A percentile compares a stretch with the other conserved stretches of the same genome.
Conservation (phyloP, 2,888 invertebrate species). For the Polymixis flavicincta region DNA sequence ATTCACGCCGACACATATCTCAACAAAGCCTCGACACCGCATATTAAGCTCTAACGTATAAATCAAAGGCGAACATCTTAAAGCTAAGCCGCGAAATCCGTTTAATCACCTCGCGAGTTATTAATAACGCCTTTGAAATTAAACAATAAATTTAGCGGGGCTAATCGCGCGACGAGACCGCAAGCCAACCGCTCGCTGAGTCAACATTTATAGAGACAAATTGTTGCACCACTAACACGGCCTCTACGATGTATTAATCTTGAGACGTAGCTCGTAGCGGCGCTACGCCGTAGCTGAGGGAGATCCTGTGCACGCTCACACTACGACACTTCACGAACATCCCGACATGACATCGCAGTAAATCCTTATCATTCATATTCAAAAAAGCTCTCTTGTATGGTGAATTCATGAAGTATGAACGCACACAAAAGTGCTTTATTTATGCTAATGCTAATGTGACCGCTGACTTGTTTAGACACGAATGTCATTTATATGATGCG, state of each 20-base stretch:
- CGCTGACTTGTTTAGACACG: constrained; percentile 75
- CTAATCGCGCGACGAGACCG: constrained; percentile 89
- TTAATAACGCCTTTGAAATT: constrained; percentile 90
- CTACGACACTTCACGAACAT: constrained; percentile 64
- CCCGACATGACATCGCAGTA: constrained; percentile 42
- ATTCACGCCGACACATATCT: constrained; percentile 68
- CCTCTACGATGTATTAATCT: constrained; percentile 89
- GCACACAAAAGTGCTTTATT: constrained; percentile 72
- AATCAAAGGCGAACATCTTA: constrained; percentile 86
- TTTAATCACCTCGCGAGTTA: constrained; percentile 89
- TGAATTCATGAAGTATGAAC: constrained; percentile 63
- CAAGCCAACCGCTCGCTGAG: constrained; percentile 86
- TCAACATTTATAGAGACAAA: constrained; percentile 91
- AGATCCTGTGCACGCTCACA: constrained; percentile 68
- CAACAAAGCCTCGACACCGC: constrained; percentile 77
- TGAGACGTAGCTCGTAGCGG: constrained; percentile 77
- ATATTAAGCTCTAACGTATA: constrained; percentile 82
- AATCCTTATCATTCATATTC: constrained; percentile 44
- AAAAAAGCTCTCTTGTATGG: constrained; percentile 41
- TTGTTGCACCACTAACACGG: constrained; percentile 88
- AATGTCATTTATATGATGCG: constrained; percentile 78
- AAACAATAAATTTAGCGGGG: constrained; percentile 90
- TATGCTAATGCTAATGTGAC: constrained; percentile 76
- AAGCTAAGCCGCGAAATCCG: constrained; percentile 85
- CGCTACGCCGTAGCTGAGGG: constrained; percentile 75